Percentiles rank a stretch among this genome's conserved stretches.
Conservation (phyloP, 2,113 vertebrate genomes). For the Mus pahari region DNA sequence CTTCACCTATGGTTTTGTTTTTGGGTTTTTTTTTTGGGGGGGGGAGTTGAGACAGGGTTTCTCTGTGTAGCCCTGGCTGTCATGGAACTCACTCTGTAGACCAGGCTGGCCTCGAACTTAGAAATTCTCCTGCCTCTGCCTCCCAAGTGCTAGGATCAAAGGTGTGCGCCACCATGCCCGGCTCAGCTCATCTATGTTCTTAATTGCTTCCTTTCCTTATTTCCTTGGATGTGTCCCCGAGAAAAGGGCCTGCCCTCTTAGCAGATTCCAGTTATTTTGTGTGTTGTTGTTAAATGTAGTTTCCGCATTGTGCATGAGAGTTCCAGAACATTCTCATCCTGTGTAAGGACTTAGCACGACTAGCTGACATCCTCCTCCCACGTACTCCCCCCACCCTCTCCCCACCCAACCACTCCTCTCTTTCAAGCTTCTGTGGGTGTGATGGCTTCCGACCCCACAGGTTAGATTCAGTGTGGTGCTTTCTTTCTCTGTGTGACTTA, state of each 20-base stretch:
- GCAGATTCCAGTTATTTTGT: not conserved
- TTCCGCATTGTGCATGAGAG: not conserved
- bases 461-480: not conserved
- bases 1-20: too few species aligned
- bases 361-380: not conserved
- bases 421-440: not conserved
- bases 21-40: too few species aligned
- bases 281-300: not conserved
- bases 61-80: too few species aligned
- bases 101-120: too few species aligned
- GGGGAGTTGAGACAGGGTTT: too few species aligned
- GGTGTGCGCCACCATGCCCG: too few species aligned
- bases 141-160: too few species aligned
- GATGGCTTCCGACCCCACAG: not conserved
- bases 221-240: too few species aligned
- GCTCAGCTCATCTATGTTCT: too few species aligned
- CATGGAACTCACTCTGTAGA: too few species aligned
- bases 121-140: too few species aligned
- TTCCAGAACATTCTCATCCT: not conserved
- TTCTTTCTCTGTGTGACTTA: not conserved
- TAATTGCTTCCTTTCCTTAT: not conserved
- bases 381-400: too few species aligned
- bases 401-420: not conserved
- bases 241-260: not conserved
- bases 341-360: not conserved